These are phyloP conservation scores for Thalassoma bifasciatum DNA, from an alignment of 2,113 vertebrate genomes.

Conservation along the genomic window DNA sequence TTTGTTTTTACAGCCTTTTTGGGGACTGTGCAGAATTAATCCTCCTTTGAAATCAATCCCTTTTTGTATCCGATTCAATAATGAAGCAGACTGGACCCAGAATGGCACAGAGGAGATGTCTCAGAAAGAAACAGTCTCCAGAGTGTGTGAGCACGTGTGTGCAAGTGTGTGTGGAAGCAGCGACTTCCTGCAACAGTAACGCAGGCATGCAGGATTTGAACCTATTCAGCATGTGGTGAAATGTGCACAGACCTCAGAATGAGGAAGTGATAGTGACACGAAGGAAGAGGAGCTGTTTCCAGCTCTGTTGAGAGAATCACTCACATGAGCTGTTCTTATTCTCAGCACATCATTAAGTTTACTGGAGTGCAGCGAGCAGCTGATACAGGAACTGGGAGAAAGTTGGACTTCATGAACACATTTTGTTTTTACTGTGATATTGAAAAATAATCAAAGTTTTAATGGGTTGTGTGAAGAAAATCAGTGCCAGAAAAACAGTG, in stretches of 20 bases:
- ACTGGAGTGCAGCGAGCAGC: slow-evolving; percentile 47
- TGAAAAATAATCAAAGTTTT: slow-evolving; percentile 1
- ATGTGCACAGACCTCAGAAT: slow-evolving; percentile 51
- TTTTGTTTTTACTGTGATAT: background rate
- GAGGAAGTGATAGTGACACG: slow-evolving; percentile 77
- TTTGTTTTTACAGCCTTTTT: slow-evolving; percentile 57
- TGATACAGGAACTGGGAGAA: slow-evolving; percentile 3
- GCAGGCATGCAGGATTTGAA: slow-evolving; percentile 49
- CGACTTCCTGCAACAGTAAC: slow-evolving; percentile 72
- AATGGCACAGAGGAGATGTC: slow-evolving; percentile 22
- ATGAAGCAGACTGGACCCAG: slow-evolving; percentile 21
- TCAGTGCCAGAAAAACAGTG: background rate
- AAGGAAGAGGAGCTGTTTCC: slow-evolving; percentile 70
- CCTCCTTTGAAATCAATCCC: slow-evolving; percentile 60
- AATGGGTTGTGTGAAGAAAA: background rate
- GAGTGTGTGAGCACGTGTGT: background rate
- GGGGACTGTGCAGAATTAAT: slow-evolving; percentile 35
- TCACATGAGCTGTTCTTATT: slow-evolving; percentile 72
- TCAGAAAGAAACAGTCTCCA: slow-evolving; percentile 20
- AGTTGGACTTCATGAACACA: background rate
- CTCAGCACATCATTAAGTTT: slow-evolving; percentile 59
- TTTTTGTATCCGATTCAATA: slow-evolving; percentile 50
- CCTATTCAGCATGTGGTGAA: slow-evolving; percentile 71
- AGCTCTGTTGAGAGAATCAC: slow-evolving; percentile 39
- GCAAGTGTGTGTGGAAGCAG: slow-evolving; percentile 45